phyloP scores from a whole-genome alignment of 2,113 vertebrate genomes.

The Engystomops pustulosus region DNA sequence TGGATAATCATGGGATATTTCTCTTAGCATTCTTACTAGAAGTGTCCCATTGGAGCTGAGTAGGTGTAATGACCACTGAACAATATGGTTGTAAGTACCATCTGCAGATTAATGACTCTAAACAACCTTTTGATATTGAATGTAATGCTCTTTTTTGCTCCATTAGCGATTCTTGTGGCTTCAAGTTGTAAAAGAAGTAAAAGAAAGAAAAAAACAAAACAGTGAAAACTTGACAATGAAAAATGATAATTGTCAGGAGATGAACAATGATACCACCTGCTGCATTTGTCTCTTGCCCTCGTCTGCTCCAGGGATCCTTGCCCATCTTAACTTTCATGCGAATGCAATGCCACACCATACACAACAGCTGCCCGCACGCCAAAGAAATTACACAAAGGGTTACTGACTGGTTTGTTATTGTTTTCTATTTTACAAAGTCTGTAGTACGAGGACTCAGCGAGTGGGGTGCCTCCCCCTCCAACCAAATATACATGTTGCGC shows the following conservation, averaged over 20 bases:
- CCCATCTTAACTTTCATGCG: neutral
- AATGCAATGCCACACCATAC: neutral
- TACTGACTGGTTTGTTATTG: constrained; percentile 34
- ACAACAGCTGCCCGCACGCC: constrained; percentile 33
- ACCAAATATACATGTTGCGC: constrained; percentile 47
- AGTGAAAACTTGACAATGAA: constrained; percentile 57
- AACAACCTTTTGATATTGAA: neutral
- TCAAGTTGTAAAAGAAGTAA: neutral
- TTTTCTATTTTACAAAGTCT: constrained; percentile 16
- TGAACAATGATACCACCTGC: constrained; percentile 56
- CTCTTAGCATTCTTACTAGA: neutral
- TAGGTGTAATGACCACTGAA: neutral
- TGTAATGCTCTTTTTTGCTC: constrained; percentile 24
- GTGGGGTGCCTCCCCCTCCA: neutral
- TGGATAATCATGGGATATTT: no score
- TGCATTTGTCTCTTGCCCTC: constrained; percentile 15
- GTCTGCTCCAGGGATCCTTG: neutral
- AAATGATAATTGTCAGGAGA: constrained; percentile 55
- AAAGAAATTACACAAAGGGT: constrained; percentile 33
- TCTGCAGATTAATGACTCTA: constrained; percentile 27
- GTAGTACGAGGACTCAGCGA: neutral
- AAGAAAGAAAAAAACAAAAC: neutral
- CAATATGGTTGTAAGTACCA: constrained; percentile 44
- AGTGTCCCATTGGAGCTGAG: neutral
- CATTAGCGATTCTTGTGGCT: constrained; percentile 31